Conservation (phyloP, 2,113 vertebrate species). For the Seriola dumerili region DNA sequence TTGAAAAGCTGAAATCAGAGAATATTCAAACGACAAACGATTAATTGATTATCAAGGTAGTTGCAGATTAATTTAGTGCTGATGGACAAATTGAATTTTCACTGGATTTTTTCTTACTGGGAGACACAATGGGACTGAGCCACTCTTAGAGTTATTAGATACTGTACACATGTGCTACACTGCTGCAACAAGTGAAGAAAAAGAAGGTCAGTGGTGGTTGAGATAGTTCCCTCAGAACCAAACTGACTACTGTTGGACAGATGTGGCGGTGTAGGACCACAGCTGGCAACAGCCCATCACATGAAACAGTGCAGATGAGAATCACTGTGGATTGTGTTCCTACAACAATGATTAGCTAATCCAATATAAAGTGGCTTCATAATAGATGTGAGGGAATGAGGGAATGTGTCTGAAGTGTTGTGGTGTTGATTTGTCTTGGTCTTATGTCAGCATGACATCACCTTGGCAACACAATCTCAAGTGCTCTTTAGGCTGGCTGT, state of each 20-base stretch:
- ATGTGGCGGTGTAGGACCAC: neutral
- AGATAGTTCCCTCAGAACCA: neutral
- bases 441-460: constrained; percentile 44
- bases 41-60: neutral
- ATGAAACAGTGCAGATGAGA: neutral
- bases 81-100: too few species aligned
- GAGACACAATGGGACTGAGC: too few species aligned
- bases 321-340: neutral
- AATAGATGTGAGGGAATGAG: constrained; percentile 14
- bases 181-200: neutral
- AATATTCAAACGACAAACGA: neutral
- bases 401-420: constrained; percentile 23
- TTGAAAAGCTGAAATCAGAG: neutral
- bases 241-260: neutral
- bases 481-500: constrained; percentile 30
- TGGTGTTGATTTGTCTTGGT: constrained; percentile 43
- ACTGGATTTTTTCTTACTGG: too few species aligned
- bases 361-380: constrained; percentile 7
- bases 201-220: neutral
- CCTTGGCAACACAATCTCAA: constrained; percentile 42
- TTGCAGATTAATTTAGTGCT: too few species aligned
- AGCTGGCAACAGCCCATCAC: neutral
- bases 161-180: too few species aligned
- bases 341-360: neutral
- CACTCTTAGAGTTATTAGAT: too few species aligned